Percentiles rank a stretch among this genome's conserved stretches.
These are phyloP conservation scores for Oxystoma pomonae DNA, from an alignment of 2,888 invertebrate species.

Conservation along the genomic window DNA sequence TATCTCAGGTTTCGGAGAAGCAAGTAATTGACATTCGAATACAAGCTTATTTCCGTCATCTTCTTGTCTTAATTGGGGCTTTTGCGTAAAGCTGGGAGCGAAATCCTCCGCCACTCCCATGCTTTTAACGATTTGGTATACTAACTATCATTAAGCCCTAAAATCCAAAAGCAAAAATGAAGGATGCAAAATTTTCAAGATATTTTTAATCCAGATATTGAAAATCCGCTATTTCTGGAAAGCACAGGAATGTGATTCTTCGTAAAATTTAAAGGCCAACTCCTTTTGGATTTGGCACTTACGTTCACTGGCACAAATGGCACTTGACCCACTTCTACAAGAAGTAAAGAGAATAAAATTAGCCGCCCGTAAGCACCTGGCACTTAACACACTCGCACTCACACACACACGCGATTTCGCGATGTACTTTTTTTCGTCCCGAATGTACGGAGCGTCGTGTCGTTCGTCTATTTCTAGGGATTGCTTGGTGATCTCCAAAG, in stretches of 20 bases:
- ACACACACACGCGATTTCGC: slow-evolving; percentile 36
- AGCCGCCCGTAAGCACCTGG: slow-evolving; percentile 39
- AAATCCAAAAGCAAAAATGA: slow-evolving; percentile 21
- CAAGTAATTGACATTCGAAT: slow-evolving; percentile 88
- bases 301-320: slow-evolving; percentile 30
- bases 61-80: slow-evolving; percentile 94
- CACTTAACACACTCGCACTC: slow-evolving; percentile 37
- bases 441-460: slow-evolving; percentile 46
- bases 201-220: background rate
- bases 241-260: too few species aligned
- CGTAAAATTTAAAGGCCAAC: too few species aligned
- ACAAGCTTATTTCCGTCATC: slow-evolving; percentile 93
- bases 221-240: too few species aligned
- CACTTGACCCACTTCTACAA: slow-evolving; percentile 42
- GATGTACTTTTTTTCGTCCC: slow-evolving; percentile 41
- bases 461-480: slow-evolving; percentile 48
- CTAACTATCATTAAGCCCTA: slow-evolving; percentile 47
- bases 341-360: slow-evolving; percentile 33
- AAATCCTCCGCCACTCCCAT: slow-evolving; percentile 92
- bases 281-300: slow-evolving; percentile 11
- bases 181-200: background rate
- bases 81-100: slow-evolving; percentile 98
- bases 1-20: slow-evolving; percentile 85
- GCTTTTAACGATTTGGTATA: slow-evolving; percentile 39
- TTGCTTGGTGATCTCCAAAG: slow-evolving; percentile 49